Percentiles rank a stretch among this genome's conserved stretches.
phyloP scores from a whole-genome alignment of 2,888 invertebrate genomes.

The Nebria salina region DNA sequence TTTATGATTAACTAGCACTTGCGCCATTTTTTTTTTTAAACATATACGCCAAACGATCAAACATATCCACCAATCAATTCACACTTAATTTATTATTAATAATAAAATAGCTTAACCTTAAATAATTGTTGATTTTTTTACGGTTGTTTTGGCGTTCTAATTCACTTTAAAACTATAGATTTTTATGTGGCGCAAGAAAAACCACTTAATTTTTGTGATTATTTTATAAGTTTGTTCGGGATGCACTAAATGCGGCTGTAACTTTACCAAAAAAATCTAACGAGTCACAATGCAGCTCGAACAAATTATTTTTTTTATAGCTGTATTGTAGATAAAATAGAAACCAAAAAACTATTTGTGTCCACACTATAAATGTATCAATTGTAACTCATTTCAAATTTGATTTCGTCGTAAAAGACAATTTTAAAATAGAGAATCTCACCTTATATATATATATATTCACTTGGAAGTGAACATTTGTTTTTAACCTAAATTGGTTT shows the following conservation, averaged over 20 bases:
- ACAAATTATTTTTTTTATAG: neutral
- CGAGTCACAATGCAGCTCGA: neutral
- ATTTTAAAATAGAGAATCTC: neutral
- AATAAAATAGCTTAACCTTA: neutral
- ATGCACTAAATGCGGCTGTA: slow-evolving; percentile 21
- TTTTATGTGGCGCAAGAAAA: slow-evolving; percentile 18
- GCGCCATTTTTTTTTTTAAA: slow-evolving; percentile 22
- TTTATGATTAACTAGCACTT: slow-evolving; percentile 25
- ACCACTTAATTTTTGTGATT: slow-evolving; percentile 44
- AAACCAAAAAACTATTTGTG: slow-evolving; percentile 19
- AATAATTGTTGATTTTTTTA: neutral
- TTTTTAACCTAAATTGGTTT: neutral
- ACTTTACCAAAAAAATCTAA: slow-evolving; percentile 9
- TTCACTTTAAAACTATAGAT: neutral
- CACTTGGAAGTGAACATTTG: neutral
- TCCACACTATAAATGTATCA: neutral
- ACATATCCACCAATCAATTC: neutral
- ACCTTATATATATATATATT: neutral
- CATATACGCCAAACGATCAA: neutral
- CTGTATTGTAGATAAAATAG: neutral
- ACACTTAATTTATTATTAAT: neutral
- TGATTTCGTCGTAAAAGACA: neutral
- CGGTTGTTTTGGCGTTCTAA: neutral
- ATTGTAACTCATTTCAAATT: neutral
- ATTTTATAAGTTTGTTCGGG: slow-evolving; percentile 30